Conservation (phyloP, 2,797 vertebrate genomes). For the Acipenser oxyrinchus region DNA sequence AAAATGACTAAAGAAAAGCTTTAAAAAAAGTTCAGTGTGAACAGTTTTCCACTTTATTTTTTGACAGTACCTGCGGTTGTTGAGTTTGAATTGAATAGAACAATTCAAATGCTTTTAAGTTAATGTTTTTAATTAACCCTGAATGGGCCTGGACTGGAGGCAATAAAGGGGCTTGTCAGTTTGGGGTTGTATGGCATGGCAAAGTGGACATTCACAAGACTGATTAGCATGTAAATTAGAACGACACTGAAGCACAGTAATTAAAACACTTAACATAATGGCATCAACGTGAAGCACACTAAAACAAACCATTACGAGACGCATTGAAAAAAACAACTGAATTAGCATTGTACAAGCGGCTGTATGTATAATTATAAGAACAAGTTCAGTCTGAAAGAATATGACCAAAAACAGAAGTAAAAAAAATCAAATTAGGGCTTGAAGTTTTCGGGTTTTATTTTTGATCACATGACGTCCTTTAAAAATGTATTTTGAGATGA, state of each 20-base stretch:
- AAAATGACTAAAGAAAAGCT: too few relatives aligned
- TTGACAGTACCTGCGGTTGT: constrained; percentile 15
- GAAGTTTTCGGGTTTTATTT: constrained; percentile 32
- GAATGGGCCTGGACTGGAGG: constrained; percentile 14
- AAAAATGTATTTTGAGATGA: too few relatives aligned
- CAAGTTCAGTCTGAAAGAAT: too few relatives aligned
- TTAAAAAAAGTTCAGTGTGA: too few relatives aligned
- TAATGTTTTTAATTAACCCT: constrained; percentile 38
- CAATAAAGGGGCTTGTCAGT: too few relatives aligned
- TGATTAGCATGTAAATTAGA: constrained; percentile 20
- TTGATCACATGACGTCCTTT: too few relatives aligned
- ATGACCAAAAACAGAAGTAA: neutral
- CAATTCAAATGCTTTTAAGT: constrained; percentile 26
- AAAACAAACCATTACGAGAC: constrained; percentile 5
- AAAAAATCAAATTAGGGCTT: constrained; percentile 37
- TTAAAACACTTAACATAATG: constrained; percentile 43
- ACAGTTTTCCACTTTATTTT: too few relatives aligned
- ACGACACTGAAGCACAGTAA: constrained; percentile 29
- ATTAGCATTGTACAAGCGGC: too few relatives aligned
- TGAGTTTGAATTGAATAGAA: constrained; percentile 33
- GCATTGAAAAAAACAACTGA: constrained; percentile 23
- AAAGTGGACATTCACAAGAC: constrained; percentile 11
- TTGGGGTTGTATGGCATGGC: neutral
- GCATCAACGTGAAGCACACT: constrained; percentile 21
- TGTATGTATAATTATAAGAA: too few relatives aligned